Conservation (phyloP, 2,113 vertebrate species). For the Microtus pennsylvanicus region DNA sequence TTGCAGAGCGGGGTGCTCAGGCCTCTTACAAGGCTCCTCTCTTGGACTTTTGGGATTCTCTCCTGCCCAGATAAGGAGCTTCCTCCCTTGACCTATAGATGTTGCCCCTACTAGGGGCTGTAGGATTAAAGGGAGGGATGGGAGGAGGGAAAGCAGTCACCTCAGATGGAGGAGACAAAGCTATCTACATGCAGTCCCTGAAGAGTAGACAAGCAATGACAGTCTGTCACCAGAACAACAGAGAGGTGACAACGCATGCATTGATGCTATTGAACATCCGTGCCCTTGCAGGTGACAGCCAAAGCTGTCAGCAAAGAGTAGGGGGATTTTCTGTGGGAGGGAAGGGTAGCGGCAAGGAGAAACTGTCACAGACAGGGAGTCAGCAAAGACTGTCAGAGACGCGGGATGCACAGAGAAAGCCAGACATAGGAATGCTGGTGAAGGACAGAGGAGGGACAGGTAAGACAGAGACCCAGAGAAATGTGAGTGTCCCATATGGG, state of each 20-base stretch:
- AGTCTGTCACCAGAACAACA: neutral
- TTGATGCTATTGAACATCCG: neutral
- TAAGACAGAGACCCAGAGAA: neutral
- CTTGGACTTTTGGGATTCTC: neutral
- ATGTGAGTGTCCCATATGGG: neutral
- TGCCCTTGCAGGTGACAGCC: neutral
- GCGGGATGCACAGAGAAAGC: neutral
- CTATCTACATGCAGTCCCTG: neutral
- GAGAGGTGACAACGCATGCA: neutral
- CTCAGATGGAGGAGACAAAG: conserved; percentile 36
- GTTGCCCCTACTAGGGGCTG: neutral
- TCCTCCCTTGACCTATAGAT: neutral
- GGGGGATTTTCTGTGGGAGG: neutral
- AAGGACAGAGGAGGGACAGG: neutral
- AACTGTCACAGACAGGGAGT: neutral
- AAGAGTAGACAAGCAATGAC: conserved; percentile 31
- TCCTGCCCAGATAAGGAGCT: neutral
- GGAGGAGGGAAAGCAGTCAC: neutral
- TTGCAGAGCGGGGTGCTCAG: no score
- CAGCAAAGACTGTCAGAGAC: neutral
- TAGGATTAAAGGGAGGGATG: neutral
- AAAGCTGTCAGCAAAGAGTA: neutral
- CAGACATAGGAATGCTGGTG: neutral
- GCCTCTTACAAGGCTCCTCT: neutral
- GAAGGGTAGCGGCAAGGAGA: neutral